Conservation (phyloP, 2,888 invertebrate genomes). For the Cryptops parisi region DNA sequence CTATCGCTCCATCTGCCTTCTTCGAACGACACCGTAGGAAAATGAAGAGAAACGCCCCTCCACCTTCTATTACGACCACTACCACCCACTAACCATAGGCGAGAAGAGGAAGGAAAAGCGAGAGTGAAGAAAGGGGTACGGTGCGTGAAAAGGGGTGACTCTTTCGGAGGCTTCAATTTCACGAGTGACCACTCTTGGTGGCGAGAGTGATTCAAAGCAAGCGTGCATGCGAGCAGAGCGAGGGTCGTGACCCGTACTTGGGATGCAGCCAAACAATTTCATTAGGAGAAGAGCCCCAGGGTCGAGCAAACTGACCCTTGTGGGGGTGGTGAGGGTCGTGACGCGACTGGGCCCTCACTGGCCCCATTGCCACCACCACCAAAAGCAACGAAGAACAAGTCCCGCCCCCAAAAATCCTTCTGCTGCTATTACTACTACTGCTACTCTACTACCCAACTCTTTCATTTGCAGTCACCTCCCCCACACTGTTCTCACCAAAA, state of each 20-base stretch:
- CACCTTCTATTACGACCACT: background rate
- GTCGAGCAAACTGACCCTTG: constrained; percentile 1
- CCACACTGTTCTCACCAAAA: too few relatives aligned
- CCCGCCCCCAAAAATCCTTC: too few relatives aligned
- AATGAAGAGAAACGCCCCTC: too few relatives aligned
- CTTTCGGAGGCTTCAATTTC: too few relatives aligned
- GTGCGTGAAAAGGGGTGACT: too few relatives aligned
- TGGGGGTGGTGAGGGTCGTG: background rate
- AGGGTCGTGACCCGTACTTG: constrained; percentile 1
- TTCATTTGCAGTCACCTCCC: too few relatives aligned
- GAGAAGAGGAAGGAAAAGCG: background rate
- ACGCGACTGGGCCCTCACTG: too few relatives aligned
- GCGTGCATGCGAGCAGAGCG: background rate
- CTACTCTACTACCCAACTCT: too few relatives aligned
- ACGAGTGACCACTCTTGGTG: background rate
- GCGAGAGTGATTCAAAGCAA: background rate
- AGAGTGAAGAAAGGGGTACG: background rate
- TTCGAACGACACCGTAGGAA: background rate
- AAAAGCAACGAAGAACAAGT: too few relatives aligned
- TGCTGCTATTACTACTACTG: too few relatives aligned
- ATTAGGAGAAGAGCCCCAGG: constrained; percentile 3
- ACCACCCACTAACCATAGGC: background rate
- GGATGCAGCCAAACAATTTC: constrained; percentile 11
- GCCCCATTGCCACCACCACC: too few relatives aligned
- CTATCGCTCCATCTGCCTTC: background rate